Base-by-base conservation (phyloP, 2,888 invertebrate genomes). In the Polia nebulosa region DNA sequence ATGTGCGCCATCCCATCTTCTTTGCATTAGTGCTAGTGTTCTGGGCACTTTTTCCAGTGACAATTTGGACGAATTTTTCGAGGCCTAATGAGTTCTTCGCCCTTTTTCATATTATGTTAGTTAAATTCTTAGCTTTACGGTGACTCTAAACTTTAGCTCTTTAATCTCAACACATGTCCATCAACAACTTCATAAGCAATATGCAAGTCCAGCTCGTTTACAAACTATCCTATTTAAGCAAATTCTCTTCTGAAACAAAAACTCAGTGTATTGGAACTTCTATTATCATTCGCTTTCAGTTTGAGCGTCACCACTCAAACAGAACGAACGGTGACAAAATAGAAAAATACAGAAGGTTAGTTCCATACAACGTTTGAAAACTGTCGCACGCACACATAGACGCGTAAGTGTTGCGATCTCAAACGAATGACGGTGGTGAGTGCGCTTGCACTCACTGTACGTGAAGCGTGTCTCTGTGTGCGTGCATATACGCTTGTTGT, bases 261-360 rank as follows among this genome's bases (percentile, higher is more conserved):
- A 52, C 55, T 44, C 27, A 68, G 59, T 78, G 73, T 62, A 74
- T 25, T 73, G 63, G 63, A 61, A 73, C 44, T 74, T 72, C 59
- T 65, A 49, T 49, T 59, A 57, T 36, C 20, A 58, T 57, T 62
- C 52, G 7, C 49, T 36, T 45, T 49, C 45, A 53, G 64, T 78
- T 66, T 53, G 47, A 58, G 20, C 58, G 69, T 62, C 47, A 58
- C 62, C 55, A 77, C 25, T 75, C 65, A 61, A 51, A 66, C 64
- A 53, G 64, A 66, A 72, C 71, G 49, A 58, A 61, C n/a, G 25
- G 22, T 27, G 1, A 53, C 25, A n/a, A 3, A 39, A 20, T 2
- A 39, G 2, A 32, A 2, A 5, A 0, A 1, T 6, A 27, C 62
- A 71, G 52, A 70, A 70, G 52, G 15, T 32, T 3, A 1, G 17